Evolutionary conservation across 2,888 invertebrate species (phyloP).

Genomic region (Eristalinus aeneus): DNA sequence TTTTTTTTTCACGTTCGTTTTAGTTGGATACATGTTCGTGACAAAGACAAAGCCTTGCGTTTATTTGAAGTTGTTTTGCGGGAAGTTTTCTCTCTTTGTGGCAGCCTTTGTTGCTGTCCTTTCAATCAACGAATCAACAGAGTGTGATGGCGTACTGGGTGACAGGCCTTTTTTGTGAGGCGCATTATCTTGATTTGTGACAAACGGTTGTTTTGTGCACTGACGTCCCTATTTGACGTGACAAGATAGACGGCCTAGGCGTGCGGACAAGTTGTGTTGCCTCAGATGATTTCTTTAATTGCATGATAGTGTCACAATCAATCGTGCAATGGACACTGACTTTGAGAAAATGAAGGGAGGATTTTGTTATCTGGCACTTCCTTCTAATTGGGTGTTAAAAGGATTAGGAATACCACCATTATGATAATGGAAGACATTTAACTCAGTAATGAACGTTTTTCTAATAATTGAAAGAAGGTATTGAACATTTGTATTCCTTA

Average conservation of each 20-base stretch:
- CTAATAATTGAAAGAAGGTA: no score
- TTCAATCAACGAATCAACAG: constrained; percentile 43
- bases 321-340: background rate
- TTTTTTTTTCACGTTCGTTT: constrained; percentile 38
- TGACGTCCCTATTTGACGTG: background rate
- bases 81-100: constrained; percentile 4
- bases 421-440: no score
- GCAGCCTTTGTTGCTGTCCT: constrained; percentile 28
- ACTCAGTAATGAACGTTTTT: no score
- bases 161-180: constrained; percentile 28
- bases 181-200: constrained; percentile 24
- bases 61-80: constrained; percentile 40
- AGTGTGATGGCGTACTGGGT: constrained; percentile 20
- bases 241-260: background rate
- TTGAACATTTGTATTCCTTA: no score
- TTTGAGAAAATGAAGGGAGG: background rate
- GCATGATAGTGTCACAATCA: background rate
- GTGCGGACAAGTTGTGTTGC: background rate
- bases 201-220: background rate
- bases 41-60: constrained; percentile 49
- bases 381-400: no score
- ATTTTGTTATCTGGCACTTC: no score
- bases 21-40: constrained; percentile 46
- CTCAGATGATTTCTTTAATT: background rate
- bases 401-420: no score